Conservation (phyloP, 2,113 vertebrate genomes). For the Platysteira castanea region DNA sequence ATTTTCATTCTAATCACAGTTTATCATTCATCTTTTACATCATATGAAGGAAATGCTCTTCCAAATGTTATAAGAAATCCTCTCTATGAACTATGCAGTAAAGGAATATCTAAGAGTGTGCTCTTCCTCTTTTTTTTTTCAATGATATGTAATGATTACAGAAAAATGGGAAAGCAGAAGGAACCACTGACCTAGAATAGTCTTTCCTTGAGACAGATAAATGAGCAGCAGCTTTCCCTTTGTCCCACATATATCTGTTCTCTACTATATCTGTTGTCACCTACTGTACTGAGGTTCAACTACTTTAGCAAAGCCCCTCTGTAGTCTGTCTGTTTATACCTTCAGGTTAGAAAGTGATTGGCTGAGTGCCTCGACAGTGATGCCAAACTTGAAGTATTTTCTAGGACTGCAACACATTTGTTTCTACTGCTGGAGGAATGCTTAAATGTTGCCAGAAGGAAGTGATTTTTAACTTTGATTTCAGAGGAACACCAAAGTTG, state of each 20-base stretch:
- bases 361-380: not conserved
- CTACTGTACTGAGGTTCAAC: not conserved
- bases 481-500: not conserved
- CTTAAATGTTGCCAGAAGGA: not conserved
- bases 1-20: not conserved
- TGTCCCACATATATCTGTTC: not conserved
- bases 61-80: not conserved
- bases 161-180: not conserved
- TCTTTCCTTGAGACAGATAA: not conserved
- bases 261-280: not conserved
- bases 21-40: not conserved
- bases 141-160: not conserved
- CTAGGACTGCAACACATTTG: not conserved
- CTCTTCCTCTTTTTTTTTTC: not conserved
- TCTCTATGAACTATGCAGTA: not conserved
- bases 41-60: not conserved
- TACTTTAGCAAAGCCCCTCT: not conserved
- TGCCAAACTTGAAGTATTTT: slow-evolving; percentile 28
- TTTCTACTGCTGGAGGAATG: not conserved
- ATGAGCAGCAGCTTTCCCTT: not conserved
- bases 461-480: not conserved
- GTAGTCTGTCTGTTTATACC: not conserved
- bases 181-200: not conserved
- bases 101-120: not conserved
- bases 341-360: slow-evolving; percentile 28